Percentiles rank a stretch among this genome's conserved stretches.
phyloP scores from a whole-genome alignment of 2,113 vertebrate genomes.

The Brachyhypopomus gauderio region DNA sequence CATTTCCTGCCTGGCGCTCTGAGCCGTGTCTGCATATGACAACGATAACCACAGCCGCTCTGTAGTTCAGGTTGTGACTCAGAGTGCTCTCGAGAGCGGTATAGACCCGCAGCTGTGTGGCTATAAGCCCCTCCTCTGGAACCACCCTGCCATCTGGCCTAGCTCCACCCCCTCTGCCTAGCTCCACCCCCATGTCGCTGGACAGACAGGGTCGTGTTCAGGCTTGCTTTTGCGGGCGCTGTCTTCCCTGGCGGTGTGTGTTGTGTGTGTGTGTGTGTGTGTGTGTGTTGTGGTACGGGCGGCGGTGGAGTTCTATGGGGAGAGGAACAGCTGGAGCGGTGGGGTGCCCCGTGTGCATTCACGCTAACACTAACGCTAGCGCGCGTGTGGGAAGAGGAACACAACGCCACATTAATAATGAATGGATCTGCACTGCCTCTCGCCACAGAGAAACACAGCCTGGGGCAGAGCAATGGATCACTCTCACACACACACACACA shows the following conservation, averaged over 20 bases:
- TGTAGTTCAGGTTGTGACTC: conserved; percentile 5
- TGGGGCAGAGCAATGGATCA: conserved; percentile 11
- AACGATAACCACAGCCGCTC: conserved; percentile 43
- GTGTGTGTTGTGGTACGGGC: too few relatives aligned
- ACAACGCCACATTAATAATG: conserved; percentile 40
- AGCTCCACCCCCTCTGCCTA: neutral
- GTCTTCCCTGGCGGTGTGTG: too few relatives aligned
- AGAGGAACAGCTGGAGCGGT: neutral
- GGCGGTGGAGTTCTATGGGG: neutral
- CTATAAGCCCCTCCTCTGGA: neutral
- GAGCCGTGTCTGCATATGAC: conserved; percentile 30
- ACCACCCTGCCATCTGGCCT: neutral
- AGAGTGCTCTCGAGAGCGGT: conserved; percentile 7
- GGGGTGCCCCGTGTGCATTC: neutral
- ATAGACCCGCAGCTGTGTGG: conserved; percentile 19
- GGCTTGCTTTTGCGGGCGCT: too few relatives aligned
- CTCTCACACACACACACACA: conserved; percentile 21
- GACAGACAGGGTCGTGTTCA: neutral
- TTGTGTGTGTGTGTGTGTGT: too few relatives aligned
- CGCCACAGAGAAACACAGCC: conserved; percentile 20
- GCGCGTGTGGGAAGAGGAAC: neutral
- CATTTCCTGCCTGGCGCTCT: conserved; percentile 20
- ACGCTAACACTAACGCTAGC: conserved; percentile 13
- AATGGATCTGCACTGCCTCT: conserved; percentile 35
- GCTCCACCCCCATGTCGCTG: too few relatives aligned